These are phyloP conservation scores for Paraplagusia blochii DNA, from an alignment of 2,113 vertebrate species.

Conservation along the genomic window DNA sequence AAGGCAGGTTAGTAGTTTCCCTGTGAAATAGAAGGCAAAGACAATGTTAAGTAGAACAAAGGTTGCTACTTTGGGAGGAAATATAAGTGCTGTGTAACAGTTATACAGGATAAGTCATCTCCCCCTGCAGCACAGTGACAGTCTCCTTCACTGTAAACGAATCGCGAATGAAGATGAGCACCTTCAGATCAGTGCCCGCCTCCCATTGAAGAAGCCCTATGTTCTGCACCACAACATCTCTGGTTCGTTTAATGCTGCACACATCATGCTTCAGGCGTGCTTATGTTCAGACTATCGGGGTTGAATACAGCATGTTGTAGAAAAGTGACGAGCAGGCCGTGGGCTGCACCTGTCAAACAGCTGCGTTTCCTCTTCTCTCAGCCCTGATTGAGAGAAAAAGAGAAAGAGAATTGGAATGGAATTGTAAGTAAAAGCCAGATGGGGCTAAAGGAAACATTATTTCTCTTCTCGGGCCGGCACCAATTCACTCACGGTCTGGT, in stretches of 20 bases:
- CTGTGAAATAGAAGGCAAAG: constrained; percentile 6
- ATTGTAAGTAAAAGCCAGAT: too few relatives aligned
- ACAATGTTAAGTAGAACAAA: constrained; percentile 4
- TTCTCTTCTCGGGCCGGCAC: too few relatives aligned
- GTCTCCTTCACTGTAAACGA: constrained; percentile 18
- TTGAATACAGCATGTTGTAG: constrained; percentile 24
- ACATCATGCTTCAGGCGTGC: constrained; percentile 37
- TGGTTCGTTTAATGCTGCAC: constrained; percentile 1
- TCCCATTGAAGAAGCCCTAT: constrained; percentile 7
- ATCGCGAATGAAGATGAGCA: background rate
- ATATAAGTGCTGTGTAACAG: constrained; percentile 12
- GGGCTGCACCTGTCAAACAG: constrained; percentile 42
- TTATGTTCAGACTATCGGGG: constrained; percentile 26
- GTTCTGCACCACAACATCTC: constrained; percentile 15
- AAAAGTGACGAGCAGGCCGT: constrained; percentile 13
- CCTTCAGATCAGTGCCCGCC: constrained; percentile 3
- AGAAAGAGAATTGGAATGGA: constrained; percentile 3
- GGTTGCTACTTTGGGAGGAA: background rate
- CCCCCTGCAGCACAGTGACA: constrained; percentile 30
- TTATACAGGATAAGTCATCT: constrained; percentile 20
- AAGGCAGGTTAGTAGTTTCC: constrained; percentile 23
- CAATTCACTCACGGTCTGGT: too few relatives aligned
- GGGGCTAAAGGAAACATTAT: too few relatives aligned
- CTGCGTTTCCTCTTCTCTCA: constrained; percentile 43
- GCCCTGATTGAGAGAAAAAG: constrained; percentile 28